A percentile compares a stretch with the other conserved stretches of the same genome.
Conservation (phyloP, 2,888 invertebrate genomes). For the Julus scanicus region DNA sequence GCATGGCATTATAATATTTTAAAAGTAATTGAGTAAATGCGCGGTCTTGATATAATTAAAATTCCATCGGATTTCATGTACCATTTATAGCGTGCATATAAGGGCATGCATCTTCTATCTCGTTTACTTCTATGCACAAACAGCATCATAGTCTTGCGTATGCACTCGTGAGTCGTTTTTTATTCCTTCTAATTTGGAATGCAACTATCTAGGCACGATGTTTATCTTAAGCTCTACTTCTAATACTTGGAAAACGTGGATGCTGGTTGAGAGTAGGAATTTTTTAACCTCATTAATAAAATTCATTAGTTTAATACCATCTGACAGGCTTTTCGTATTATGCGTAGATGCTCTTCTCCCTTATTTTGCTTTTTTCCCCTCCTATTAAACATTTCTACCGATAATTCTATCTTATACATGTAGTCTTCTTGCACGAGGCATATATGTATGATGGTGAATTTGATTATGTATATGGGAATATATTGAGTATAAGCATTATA, state of each 20-base stretch:
- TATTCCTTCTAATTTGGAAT: not conserved
- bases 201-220: not conserved
- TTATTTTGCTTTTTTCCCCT: not conserved
- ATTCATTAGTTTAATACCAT: conserved; percentile 34
- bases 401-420: not conserved
- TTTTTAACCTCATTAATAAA: conserved; percentile 45
- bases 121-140: not conserved
- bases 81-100: not conserved
- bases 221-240: not conserved
- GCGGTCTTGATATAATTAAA: conserved; percentile 29
- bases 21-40: conserved; percentile 39
- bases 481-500: too few species aligned
- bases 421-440: not conserved
- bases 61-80: conserved; percentile 37
- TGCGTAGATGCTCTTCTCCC: not conserved
- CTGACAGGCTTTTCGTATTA: conserved; percentile 26
- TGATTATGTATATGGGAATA: not conserved
- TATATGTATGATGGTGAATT: not conserved
- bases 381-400: not conserved
- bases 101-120: not conserved
- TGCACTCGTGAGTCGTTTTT: conserved; percentile 1
- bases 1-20: not conserved
- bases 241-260: not conserved
- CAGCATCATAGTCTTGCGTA: not conserved
- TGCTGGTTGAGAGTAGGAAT: not conserved